Evolutionary conservation across 30 jellyfish, hydroid and myxozoan species (phyloP), one percentile per base, ranked within the genome.

Genomic region (Chrysaora quinquecirrha): DNA sequence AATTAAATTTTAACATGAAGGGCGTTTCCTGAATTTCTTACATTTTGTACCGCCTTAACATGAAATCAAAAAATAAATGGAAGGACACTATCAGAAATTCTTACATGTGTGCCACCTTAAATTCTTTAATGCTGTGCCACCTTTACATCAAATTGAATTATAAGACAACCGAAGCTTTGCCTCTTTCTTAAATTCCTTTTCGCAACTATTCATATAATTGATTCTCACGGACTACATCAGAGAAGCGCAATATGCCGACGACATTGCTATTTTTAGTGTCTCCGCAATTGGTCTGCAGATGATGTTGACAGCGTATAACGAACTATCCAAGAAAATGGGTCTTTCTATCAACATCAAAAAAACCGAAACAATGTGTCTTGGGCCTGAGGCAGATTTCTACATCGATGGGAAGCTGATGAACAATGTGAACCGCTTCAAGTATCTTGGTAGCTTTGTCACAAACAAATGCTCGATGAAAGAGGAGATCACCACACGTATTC

Each of bases 181-280:
- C n/a, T n/a, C n/a, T n/a, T n/a, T n/a, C n/a, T n/a, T n/a, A n/a
- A n/a, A n/a, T n/a, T n/a, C n/a, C n/a, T n/a, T n/a, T n/a, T n/a
- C n/a, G n/a, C n/a, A n/a, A n/a, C n/a, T n/a, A n/a, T n/a, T n/a
- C n/a, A n/a, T n/a, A n/a, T n/a, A n/a, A n/a, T n/a, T n/a, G n/a
- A n/a, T 46, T 7, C 19, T 47, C 60, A 12, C 21, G 11, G 84
- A 2, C 19, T 29, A 16, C 82, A 61, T 85, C 86, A 64, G 96
- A 75, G 96, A 85, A 48, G 90, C 96, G 24, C 87, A 75, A 52
- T 71, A 71, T 75, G 87, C 87, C 3, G 88, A 69, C 78, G 34
- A 68, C 25, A 48, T 68, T 18, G 84, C 87, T 2, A 69, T 46
- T 33, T 43, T 66, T 63, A 19, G 61, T 43, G 87, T 32, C 77